Evolutionary conservation across 1,140 invertebrate species (phyloP), one percentile per base, ranked within the genome.

Genomic region (Branchinecta lindahli): DNA sequence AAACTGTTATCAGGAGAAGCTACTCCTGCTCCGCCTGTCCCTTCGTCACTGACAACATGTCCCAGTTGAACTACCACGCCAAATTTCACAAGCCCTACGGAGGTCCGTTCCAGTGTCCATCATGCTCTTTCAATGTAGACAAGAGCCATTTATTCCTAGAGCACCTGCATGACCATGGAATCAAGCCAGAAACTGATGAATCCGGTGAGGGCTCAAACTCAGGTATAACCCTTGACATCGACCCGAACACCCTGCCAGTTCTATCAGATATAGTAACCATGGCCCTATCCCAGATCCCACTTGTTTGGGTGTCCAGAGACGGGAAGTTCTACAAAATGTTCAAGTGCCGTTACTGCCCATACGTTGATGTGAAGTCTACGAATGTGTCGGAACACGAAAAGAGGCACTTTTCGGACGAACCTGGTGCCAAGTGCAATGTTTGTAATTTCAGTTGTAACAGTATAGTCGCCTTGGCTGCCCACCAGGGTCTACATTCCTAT

Each of bases 381-480:
- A 90, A 90, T 76, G 87, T 93, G 45, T 83, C 85, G n/a, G 88
- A 90, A 72, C 91, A 94, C 78, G 89, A 93, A 77, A 86, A 86
- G 77, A 90, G 92, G 85, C 91, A 93, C 78, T 82, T 82, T n/a
- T 21, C 21, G 15, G 33, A 44, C 8, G 68, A 68, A 4, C 74
- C 75, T 65, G 74, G 79, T 72, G 78, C 80, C 73, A 81, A 82
- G 70, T 94, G 90, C 76, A 83, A 85, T 3, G 84, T 89, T 73
- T 94, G 91, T 78, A 89, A 88, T 77, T 93, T 90, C 75, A 84
- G 85, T 18, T 91, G 88, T 76, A 85, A 87, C 61, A 88, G 86
- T 75, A 85, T 86, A 44, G 86, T 85, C 6, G 84, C 88, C 21
- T 81, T 92, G 73, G 85, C 87, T 9, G 84, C 87, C 67, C 90